Evolutionary conservation across 2,797 vertebrate genomes (phyloP).

Genomic region (Phataginus tricuspis): DNA sequence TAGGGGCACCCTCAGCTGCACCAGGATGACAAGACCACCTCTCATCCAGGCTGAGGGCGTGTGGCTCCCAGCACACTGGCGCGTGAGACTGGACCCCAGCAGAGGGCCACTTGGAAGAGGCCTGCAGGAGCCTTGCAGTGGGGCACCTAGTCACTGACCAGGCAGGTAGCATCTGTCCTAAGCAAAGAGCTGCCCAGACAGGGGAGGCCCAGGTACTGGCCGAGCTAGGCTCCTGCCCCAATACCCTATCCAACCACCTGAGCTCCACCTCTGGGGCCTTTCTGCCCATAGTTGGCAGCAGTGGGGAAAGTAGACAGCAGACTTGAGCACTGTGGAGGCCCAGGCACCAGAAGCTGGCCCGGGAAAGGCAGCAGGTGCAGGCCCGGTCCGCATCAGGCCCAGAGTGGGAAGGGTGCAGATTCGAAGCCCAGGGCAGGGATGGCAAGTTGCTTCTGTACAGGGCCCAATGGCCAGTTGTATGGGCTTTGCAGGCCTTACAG

Average conservation of each 20-base stretch:
- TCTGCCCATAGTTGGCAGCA: not conserved
- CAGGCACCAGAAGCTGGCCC: not conserved
- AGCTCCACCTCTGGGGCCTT: not conserved
- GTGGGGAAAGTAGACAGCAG: not conserved
- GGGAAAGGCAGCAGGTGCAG: not conserved
- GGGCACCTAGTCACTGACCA: not conserved
- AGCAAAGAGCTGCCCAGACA: not conserved
- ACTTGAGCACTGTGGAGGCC: not conserved
- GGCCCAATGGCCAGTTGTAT: fast-evolving
- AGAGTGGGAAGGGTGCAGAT: not conserved
- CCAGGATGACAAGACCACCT: not conserved
- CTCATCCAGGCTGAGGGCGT: not conserved
- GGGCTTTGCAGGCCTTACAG: no score
- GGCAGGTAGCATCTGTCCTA: not conserved
- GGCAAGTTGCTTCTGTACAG: not conserved
- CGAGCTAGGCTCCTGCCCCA: not conserved
- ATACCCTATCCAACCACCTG: fast-evolving
- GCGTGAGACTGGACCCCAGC: not conserved
- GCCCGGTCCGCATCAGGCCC: fast-evolving
- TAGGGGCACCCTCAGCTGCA: not conserved
- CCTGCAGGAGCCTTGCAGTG: not conserved
- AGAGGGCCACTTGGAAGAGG: not conserved
- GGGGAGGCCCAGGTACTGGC: not conserved
- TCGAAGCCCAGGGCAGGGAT: not conserved
- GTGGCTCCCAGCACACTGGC: no score